Evolutionary conservation across 2,113 vertebrate genomes (phyloP).

Genomic region (Picathartes gymnocephalus): DNA sequence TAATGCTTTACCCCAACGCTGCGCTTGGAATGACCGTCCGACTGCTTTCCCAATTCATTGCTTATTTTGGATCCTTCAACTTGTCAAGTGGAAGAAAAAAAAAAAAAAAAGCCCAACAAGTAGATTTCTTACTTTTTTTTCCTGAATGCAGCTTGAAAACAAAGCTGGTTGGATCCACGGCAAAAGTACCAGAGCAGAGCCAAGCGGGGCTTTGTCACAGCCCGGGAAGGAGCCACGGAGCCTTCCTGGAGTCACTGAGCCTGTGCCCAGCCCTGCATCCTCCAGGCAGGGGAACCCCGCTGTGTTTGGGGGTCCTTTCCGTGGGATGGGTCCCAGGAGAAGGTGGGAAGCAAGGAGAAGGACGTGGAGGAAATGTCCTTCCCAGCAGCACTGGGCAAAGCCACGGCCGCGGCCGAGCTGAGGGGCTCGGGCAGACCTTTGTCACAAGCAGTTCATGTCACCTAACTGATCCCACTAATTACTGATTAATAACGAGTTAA

Average conservation of each 20-base stretch:
- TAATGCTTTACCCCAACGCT: background rate
- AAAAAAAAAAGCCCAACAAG: background rate
- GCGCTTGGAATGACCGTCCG: background rate
- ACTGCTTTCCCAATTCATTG: background rate
- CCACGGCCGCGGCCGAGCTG: fast-evolving
- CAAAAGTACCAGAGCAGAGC: background rate
- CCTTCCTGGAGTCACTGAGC: background rate
- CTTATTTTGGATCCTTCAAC: slow-evolving; percentile 30
- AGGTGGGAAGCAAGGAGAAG: background rate
- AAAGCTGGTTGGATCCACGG: background rate
- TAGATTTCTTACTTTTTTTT: slow-evolving; percentile 35
- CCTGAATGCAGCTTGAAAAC: background rate
- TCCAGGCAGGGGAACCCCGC: background rate
- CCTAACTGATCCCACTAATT: background rate
- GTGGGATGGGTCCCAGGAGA: background rate
- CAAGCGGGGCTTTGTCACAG: background rate
- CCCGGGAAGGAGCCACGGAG: background rate
- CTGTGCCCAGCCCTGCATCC: background rate
- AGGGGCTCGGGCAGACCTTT: background rate
- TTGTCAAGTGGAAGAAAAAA: background rate
- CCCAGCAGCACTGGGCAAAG: background rate
- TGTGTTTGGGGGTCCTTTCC: fast-evolving
- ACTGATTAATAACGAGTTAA: slow-evolving; percentile 16
- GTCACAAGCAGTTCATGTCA: fast-evolving
- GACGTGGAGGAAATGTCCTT: fast-evolving